phyloP scores from a whole-genome alignment of 2,888 invertebrate genomes.

The Balanococcus diminutus region DNA sequence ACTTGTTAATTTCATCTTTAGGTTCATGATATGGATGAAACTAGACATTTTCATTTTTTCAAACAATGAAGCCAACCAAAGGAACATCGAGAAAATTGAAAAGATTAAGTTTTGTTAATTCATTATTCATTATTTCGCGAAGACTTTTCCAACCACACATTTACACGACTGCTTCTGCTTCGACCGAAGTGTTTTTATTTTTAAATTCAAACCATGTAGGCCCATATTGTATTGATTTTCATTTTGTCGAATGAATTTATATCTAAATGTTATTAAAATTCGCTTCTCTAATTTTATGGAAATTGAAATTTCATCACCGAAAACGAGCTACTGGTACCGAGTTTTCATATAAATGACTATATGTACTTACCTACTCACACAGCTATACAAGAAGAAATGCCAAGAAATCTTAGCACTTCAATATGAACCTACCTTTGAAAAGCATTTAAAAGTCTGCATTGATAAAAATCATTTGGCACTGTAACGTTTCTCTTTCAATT shows the following conservation, averaged over 20 bases:
- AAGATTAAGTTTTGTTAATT: background rate
- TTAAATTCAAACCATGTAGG: background rate
- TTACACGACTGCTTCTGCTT: background rate
- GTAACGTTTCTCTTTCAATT: conserved; percentile 36
- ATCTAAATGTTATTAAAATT: background rate
- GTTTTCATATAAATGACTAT: background rate
- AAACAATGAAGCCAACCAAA: background rate
- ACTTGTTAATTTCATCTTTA: too few species aligned
- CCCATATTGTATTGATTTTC: background rate
- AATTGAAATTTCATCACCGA: background rate
- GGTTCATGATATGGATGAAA: too few species aligned
- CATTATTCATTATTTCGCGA: background rate
- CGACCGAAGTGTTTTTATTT: background rate
- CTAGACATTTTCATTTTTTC: background rate
- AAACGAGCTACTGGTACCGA: background rate
- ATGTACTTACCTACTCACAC: background rate
- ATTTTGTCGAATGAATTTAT: background rate
- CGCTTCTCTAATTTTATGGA: background rate
- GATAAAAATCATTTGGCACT: conserved; percentile 38
- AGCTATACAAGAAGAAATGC: background rate
- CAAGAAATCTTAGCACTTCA: conserved; percentile 15
- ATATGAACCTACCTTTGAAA: background rate
- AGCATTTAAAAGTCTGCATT: conserved; percentile 23
- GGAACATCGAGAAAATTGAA: background rate
- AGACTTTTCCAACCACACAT: background rate